Evolutionary conservation across 2,888 invertebrate species (phyloP), one percentile per base, ranked within the genome.

Genomic region (Catocala sponsa): DNA sequence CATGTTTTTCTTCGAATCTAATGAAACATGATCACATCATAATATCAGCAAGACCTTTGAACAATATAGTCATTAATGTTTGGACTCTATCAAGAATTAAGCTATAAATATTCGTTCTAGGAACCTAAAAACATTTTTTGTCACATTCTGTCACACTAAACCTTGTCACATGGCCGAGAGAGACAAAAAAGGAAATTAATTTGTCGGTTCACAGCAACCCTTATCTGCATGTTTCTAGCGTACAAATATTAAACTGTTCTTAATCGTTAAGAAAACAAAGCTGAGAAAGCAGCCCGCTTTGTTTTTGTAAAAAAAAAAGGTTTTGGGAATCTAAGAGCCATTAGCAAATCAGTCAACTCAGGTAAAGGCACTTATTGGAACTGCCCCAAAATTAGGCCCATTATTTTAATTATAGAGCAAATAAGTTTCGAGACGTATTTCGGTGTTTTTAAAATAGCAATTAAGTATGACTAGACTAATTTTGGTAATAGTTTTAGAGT

Each of bases 321-420:
- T 77, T 79, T 80, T 65, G 63, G 60, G 70, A 77, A 83, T 72
- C 58, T 72, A 69, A 71, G 79, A 65, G 57, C 88, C 88, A 91
- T 90, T 90, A 91, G 86, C 90, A 86, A 90, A 90, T 90, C 89
- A 87, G 76, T 78, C 66, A 78, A 74, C 79, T 76, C 92, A 91
- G 92, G 92, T 91, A 92, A 83, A 82, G 80, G 72, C 74, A 81
- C 81, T 81, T 88, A 90, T 91, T 89, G 86, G 85, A 86, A 87
- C 79, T 83, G 83, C 77, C 81, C 86, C 85, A 74, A 84, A 92
- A 91, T 91, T 89, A 86, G 86, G 84, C 79, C 85, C 83, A 94
- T 93, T 92, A 91, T 85, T 80, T 88, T 94, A 94, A 94, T 94
- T 93, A 94, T 91, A 91, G 86, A 86, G 88, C 76, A 88, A 91